phyloP scores from a whole-genome alignment of 64 coral and sea anemone genomes.

The Montipora sp. region DNA sequence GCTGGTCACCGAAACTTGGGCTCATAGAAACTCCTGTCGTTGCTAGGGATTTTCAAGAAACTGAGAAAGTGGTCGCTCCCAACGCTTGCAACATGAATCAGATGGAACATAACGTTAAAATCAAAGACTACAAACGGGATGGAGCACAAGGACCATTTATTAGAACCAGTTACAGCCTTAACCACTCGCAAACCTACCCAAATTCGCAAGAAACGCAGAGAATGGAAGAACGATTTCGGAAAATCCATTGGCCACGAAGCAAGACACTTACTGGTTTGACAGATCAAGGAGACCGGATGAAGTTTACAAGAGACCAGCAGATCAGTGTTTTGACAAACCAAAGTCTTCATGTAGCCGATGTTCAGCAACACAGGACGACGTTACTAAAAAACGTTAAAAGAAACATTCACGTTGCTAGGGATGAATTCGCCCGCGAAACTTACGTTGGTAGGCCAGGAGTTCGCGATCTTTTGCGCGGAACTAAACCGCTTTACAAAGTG shows the following conservation, averaged over 20 bases:
- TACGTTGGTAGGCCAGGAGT: conserved; percentile 74
- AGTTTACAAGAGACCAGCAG: conserved; percentile 90
- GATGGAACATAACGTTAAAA: conserved; percentile 98
- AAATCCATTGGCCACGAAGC: conserved; percentile 86
- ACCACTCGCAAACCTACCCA: conserved; percentile 80
- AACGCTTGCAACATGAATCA: conserved; percentile 84
- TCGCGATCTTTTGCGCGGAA: conserved; percentile 76
- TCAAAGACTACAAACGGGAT: conserved; percentile 90
- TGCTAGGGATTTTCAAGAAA: not conserved
- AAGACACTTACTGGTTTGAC: conserved; percentile 71
- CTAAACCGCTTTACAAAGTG: conserved; percentile 90
- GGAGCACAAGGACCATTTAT: conserved; percentile 81
- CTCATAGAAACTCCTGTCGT: not conserved
- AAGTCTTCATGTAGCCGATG: conserved; percentile 73
- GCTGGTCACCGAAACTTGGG: not conserved
- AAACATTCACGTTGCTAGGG: conserved; percentile 89
- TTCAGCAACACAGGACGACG: conserved; percentile 71
- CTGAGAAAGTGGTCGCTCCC: not conserved
- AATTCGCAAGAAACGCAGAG: conserved; percentile 77
- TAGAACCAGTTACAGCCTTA: conserved; percentile 68
- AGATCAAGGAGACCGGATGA: conserved; percentile 88
- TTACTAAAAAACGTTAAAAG: conserved; percentile 68
- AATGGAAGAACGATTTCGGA: conserved; percentile 89
- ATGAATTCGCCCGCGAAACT: conserved; percentile 86
- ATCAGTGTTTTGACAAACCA: conserved; percentile 83